Conservation (phyloP, 2,113 vertebrate species). For the Corythaeola cristata region DNA sequence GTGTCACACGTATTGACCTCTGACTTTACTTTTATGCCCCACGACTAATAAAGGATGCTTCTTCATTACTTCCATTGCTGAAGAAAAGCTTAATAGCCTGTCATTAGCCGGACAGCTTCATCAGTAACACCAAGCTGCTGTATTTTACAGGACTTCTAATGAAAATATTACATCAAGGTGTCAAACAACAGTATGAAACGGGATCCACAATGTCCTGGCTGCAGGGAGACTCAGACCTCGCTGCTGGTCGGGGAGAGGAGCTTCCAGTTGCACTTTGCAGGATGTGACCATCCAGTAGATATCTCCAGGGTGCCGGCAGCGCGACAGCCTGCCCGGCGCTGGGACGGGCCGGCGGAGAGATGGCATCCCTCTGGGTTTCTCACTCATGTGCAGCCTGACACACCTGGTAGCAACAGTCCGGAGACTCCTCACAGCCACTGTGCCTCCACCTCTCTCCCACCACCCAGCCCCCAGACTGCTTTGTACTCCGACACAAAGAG, state of each 20-base stretch:
- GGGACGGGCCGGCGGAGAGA: background rate
- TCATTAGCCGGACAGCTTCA: background rate
- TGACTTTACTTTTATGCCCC: background rate
- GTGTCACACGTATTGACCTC: background rate
- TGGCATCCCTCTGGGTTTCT: background rate
- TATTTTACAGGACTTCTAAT: background rate
- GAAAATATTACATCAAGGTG: background rate
- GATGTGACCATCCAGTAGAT: background rate
- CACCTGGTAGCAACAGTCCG: accelerated
- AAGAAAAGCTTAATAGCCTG: background rate
- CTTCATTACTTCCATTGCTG: background rate
- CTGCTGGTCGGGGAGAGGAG: background rate
- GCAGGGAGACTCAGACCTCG: background rate
- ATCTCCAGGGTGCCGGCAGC: background rate
- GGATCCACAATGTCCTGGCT: background rate
- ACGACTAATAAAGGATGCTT: background rate
- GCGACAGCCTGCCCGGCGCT: background rate
- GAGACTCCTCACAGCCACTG: background rate
- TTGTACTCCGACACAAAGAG: background rate
- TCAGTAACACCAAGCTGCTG: background rate
- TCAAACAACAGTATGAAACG: background rate
- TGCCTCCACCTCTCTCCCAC: background rate
- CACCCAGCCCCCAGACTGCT: accelerated
- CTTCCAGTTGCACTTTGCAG: background rate
- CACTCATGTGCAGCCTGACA: background rate